Conservation (phyloP, 37 sponge, comb jelly and placozoan species). For the Lycopodina hypogea region DNA sequence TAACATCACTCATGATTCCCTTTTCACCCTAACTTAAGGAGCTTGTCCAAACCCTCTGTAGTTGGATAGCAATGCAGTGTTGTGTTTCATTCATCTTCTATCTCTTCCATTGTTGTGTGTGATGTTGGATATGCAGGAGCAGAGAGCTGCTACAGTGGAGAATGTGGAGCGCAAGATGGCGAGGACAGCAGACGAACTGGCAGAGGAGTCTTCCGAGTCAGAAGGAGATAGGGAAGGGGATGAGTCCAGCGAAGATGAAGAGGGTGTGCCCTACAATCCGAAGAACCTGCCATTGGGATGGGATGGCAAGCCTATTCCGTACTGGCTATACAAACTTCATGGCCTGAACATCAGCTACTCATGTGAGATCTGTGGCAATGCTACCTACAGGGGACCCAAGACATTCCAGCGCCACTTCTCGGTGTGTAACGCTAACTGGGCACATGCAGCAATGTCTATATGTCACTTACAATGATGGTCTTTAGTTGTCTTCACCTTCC, state of each 20-base stretch:
- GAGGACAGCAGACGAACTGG: conserved; percentile 94
- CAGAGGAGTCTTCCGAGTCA: conserved; percentile 64
- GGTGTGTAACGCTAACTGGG: conserved; percentile 56
- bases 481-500: too few species aligned
- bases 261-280: conserved; percentile 89
- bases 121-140: conserved; percentile 89
- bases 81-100: too few species aligned
- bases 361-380: conserved; percentile 98
- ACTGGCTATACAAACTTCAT: conserved; percentile 99
- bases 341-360: conserved; percentile 94
- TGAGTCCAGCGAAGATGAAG: conserved; percentile 78
- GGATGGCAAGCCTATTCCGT: conserved; percentile 99
- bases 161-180: conserved; percentile 94
- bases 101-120: too few species aligned
- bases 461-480: too few species aligned
- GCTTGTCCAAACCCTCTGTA: too few species aligned
- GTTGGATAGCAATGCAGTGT: too few species aligned
- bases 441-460: too few species aligned
- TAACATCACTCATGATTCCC: too few species aligned
- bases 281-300: conserved; percentile 99
- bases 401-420: conserved; percentile 98
- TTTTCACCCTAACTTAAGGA: too few species aligned
- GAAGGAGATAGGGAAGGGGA: conserved; percentile 58
- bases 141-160: conserved; percentile 86
- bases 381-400: conserved; percentile 92